phyloP scores from a whole-genome alignment of 1,140 invertebrate genomes.

The Drosophila pandora region DNA sequence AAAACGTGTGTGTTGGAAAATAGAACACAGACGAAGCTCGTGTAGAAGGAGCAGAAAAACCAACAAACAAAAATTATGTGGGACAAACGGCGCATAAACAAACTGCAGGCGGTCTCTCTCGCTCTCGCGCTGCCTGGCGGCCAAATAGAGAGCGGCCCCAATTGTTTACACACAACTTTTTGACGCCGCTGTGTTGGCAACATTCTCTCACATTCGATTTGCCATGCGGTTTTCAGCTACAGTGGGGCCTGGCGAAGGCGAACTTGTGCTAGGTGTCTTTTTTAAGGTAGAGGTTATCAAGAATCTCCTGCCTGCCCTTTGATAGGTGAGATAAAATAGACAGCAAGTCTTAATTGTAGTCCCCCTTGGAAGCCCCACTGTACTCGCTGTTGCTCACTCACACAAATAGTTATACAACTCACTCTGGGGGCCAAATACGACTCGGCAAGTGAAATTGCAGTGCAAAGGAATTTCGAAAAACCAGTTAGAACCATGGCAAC shows the following conservation, averaged over 20 bases:
- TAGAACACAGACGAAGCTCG: slow-evolving; percentile 62
- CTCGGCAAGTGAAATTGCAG: slow-evolving; percentile 66
- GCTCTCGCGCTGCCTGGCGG: neutral
- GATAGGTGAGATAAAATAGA: too few species aligned
- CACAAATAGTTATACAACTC: slow-evolving; percentile 58
- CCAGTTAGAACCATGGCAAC: slow-evolving; percentile 65
- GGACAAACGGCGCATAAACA: slow-evolving; percentile 62
- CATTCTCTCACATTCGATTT: slow-evolving; percentile 24
- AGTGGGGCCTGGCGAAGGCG: neutral
- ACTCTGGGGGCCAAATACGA: slow-evolving; percentile 43
- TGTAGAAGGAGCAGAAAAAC: slow-evolving; percentile 68
- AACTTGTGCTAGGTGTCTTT: too few species aligned
- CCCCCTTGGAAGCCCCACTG: neutral
- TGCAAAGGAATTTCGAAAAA: slow-evolving; percentile 65
- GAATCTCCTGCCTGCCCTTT: too few species aligned
- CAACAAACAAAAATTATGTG: slow-evolving; percentile 79
- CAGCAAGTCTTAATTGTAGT: neutral
- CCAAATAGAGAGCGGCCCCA: slow-evolving; percentile 25
- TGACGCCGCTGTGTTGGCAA: slow-evolving; percentile 53
- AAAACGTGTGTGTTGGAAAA: slow-evolving; percentile 51
- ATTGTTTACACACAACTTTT: slow-evolving; percentile 61
- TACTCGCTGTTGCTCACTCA: slow-evolving; percentile 20
- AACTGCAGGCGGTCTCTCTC: slow-evolving; percentile 32
- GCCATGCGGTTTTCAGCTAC: slow-evolving; percentile 38
- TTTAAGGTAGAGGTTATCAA: too few species aligned